Evolutionary conservation across 2,113 vertebrate species (phyloP).

Genomic region (Chrysochloris asiatica): DNA sequence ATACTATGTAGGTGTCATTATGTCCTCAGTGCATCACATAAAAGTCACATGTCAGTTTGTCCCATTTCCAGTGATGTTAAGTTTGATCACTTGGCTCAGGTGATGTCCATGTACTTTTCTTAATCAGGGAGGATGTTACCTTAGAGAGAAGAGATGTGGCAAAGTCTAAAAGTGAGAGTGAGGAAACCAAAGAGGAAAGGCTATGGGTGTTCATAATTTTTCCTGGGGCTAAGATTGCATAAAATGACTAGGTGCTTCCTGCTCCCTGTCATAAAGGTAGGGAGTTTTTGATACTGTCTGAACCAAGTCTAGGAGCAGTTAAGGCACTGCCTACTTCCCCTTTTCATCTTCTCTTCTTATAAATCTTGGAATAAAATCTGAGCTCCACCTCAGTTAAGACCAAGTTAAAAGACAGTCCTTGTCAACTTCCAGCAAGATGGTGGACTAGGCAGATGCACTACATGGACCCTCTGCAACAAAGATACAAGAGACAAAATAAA

Average conservation of each 20-base stretch:
- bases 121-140: neutral
- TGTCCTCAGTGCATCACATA: neutral
- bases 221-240: neutral
- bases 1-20: neutral
- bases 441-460: too few relatives aligned
- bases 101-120: neutral
- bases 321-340: neutral
- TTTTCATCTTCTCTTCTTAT: neutral
- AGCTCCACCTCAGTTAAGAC: neutral
- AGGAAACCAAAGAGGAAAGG: neutral
- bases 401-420: neutral
- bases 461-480: too few relatives aligned
- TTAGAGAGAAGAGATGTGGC: neutral
- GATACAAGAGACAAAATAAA: too few relatives aligned
- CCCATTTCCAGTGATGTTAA: slow-evolving; percentile 29
- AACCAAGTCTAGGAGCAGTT: neutral
- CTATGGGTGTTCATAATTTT: neutral
- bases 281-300: neutral
- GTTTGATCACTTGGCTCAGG: neutral
- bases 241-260: neutral
- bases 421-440: too few relatives aligned
- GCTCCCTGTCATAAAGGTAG: too few relatives aligned
- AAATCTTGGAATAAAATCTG: neutral
- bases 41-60: neutral
- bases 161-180: neutral